Percentiles rank a stretch among this genome's conserved stretches.
Evolutionary conservation across 2,888 invertebrate species (phyloP).

Genomic region (Tachina lurida): DNA sequence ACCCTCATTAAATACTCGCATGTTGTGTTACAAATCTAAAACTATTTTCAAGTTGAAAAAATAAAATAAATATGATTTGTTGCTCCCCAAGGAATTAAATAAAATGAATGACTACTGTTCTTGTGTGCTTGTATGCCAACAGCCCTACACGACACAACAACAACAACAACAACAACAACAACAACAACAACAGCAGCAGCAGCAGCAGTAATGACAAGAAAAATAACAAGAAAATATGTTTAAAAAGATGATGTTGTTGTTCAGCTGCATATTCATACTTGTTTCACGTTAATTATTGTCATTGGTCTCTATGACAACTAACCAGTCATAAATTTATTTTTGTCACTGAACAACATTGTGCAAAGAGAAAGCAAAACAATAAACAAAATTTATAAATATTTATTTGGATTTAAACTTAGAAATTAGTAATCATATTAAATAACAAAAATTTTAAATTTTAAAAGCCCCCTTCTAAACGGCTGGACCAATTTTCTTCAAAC

Average conservation of each 20-base stretch:
- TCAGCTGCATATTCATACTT: conserved; percentile 12
- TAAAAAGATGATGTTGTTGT: conserved; percentile 14
- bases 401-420: neutral
- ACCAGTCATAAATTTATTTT: conserved; percentile 64
- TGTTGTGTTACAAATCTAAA: too few species aligned
- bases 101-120: neutral
- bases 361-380: neutral
- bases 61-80: neutral
- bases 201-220: too few species aligned
- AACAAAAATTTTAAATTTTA: too few species aligned
- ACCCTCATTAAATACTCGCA: too few species aligned
- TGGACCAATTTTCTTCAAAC: too few species aligned
- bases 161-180: neutral
- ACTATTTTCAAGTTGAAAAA: too few species aligned
- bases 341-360: conserved; percentile 38
- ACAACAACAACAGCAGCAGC: conserved; percentile 2
- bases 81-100: conserved; percentile 13
- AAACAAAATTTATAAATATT: neutral
- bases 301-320: conserved; percentile 38
- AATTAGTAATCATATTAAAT: neutral
- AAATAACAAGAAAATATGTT: neutral
- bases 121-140: neutral
- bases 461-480: too few species aligned
- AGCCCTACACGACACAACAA: conserved; percentile 11
- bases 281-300: conserved; percentile 6